phyloP scores from a whole-genome alignment of 2,888 invertebrate species.

The Phaonia tiefii region DNA sequence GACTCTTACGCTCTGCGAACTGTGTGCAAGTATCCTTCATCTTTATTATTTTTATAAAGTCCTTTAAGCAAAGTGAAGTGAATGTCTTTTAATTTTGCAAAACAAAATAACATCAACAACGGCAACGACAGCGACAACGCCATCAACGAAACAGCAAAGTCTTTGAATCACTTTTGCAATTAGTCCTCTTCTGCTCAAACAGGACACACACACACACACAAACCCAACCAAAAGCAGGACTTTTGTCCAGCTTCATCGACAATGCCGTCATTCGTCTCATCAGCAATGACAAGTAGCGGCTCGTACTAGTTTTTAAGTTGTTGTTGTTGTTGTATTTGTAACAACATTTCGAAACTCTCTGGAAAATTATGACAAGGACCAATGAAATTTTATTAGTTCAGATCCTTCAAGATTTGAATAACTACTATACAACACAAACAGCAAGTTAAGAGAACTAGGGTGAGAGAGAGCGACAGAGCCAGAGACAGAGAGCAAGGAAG shows the following conservation, averaged over 20 bases:
- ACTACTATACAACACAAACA: slow-evolving; percentile 14
- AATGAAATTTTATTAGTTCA: slow-evolving; percentile 31
- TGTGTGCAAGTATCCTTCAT: not conserved
- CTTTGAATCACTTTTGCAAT: slow-evolving; percentile 24
- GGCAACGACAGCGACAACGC: not conserved
- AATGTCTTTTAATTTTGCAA: slow-evolving; percentile 26
- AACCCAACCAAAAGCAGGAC: not conserved
- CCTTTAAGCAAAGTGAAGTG: slow-evolving; percentile 29
- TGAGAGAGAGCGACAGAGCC: not conserved
- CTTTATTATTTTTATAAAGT: slow-evolving; percentile 7
- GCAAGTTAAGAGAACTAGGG: not conserved
- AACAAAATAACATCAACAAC: slow-evolving; percentile 17
- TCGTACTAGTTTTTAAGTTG: slow-evolving; percentile 8
- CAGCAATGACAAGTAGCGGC: slow-evolving; percentile 21
- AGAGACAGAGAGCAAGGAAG: not conserved
- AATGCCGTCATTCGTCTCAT: not conserved
- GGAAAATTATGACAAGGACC: slow-evolving; percentile 38
- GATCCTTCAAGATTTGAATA: slow-evolving; percentile 26
- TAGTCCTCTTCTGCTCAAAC: slow-evolving; percentile 11
- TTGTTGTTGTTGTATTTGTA: slow-evolving; percentile 18
- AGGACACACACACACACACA: not conserved
- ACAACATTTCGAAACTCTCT: slow-evolving; percentile 19
- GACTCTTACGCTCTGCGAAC: not conserved
- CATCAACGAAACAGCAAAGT: slow-evolving; percentile 12
- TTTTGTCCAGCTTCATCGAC: slow-evolving; percentile 4